phyloP scores from a whole-genome alignment of 2,888 invertebrate species.

The Camponotus fellah region DNA sequence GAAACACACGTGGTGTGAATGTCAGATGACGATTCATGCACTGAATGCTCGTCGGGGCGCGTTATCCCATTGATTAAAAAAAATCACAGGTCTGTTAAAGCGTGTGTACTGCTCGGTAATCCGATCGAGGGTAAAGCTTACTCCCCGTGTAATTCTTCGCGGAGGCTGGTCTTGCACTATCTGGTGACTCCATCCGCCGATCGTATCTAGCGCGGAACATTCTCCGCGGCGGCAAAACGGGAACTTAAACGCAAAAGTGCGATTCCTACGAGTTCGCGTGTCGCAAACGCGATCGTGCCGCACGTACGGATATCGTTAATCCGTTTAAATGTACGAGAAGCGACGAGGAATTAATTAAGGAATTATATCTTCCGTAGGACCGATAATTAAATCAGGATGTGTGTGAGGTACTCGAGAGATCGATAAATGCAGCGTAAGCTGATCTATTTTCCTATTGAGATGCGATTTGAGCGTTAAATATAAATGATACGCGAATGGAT shows the following conservation, averaged over 20 bases:
- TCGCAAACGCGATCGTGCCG: conserved; percentile 21
- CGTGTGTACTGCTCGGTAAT: conserved; percentile 51
- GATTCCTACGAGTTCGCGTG: conserved; percentile 52
- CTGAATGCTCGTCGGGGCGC: neutral
- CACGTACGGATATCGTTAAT: conserved; percentile 14
- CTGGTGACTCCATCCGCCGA: conserved; percentile 72
- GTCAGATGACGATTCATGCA: conserved; percentile 7
- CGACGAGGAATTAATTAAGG: conserved; percentile 49
- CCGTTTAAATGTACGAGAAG: conserved; percentile 11
- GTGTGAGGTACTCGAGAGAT: neutral
- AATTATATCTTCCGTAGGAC: conserved; percentile 20
- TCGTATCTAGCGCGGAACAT: conserved; percentile 71
- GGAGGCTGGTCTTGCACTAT: conserved; percentile 64
- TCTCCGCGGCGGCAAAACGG: conserved; percentile 67
- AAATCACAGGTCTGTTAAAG: conserved; percentile 42
- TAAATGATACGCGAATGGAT: conserved; percentile 3
- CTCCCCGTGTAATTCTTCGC: conserved; percentile 54
- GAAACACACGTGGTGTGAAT: conserved; percentile 18
- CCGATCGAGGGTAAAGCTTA: conserved; percentile 62
- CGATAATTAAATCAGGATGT: conserved; percentile 32
- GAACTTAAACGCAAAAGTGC: conserved; percentile 60
- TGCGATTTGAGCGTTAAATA: neutral
- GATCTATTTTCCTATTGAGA: neutral
- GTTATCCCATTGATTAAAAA: conserved; percentile 49
- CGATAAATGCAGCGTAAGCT: conserved; percentile 7